phyloP scores from a whole-genome alignment of 2,888 invertebrate genomes.

The Alloplasta piceator region DNA sequence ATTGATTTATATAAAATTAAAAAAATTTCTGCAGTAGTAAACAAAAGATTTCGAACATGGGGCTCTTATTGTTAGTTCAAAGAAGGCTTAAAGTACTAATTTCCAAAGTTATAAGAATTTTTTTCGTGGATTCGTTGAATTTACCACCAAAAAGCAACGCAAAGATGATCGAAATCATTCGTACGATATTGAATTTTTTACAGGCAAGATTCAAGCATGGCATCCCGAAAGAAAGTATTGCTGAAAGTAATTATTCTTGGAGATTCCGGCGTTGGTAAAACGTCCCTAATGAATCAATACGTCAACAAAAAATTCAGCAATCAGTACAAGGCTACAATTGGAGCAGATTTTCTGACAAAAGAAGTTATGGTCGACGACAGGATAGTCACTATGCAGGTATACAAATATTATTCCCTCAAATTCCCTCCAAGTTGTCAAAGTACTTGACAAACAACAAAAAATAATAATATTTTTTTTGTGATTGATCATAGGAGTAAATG shows the following conservation, averaged over 20 bases:
- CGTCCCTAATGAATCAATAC: conserved; percentile 99
- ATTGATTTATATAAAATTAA: too few species aligned
- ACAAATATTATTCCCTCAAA: background rate
- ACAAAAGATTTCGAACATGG: too few species aligned
- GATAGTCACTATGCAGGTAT: conserved; percentile 98
- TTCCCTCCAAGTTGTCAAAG: too few species aligned
- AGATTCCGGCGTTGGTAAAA: conserved; percentile 99
- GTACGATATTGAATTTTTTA: background rate
- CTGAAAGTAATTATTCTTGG: conserved; percentile 99
- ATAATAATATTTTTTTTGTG: too few species aligned
- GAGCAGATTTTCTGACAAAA: conserved; percentile 99
- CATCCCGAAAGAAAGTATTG: conserved; percentile 97
- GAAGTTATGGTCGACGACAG: conserved; percentile 99
- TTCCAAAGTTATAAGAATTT: too few species aligned
- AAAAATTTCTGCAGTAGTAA: too few species aligned
- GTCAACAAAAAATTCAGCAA: conserved; percentile 99
- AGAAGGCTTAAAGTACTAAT: too few species aligned
- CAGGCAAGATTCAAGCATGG: conserved; percentile 86
- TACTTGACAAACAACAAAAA: too few species aligned
- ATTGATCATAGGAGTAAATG: too few species aligned
- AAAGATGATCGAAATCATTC: background rate
- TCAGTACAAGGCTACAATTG: conserved; percentile 99
- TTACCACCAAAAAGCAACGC: too few species aligned
- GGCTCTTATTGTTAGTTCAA: too few species aligned
- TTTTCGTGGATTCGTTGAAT: too few species aligned